A percentile compares a stretch with the other conserved stretches of the same genome.
phyloP scores from a whole-genome alignment of 2,113 vertebrate species.

The Asarcornis scutulata region DNA sequence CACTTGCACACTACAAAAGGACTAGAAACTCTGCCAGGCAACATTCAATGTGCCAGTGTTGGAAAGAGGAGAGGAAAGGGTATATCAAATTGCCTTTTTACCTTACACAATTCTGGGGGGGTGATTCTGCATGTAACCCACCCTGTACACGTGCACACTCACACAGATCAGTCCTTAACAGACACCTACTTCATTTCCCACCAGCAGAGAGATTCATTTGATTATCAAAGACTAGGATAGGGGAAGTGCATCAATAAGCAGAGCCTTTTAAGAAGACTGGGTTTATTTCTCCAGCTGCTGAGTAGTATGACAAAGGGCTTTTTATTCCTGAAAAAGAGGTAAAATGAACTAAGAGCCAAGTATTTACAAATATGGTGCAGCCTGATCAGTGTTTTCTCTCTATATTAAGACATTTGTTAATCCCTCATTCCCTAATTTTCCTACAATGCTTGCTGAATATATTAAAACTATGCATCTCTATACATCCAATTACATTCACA shows the following conservation, averaged over 20 bases:
- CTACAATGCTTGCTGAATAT: conserved; percentile 18
- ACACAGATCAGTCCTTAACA: background rate
- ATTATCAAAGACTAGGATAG: background rate
- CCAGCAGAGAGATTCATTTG: background rate
- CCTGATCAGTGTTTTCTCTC: conserved; percentile 43
- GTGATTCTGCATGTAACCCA: background rate
- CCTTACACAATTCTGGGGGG: background rate
- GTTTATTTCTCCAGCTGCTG: background rate
- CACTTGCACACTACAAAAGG: background rate
- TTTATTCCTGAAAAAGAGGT: background rate
- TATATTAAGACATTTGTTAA: conserved; percentile 51
- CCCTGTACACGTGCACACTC: background rate
- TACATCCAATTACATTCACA: conserved; percentile 41
- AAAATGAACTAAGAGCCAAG: background rate
- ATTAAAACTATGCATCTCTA: background rate
- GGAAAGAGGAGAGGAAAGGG: background rate
- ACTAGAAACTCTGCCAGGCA: background rate
- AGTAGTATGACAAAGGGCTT: background rate
- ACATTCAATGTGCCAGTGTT: background rate
- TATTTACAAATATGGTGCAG: background rate
- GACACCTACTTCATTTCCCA: background rate
- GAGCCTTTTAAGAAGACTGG: background rate
- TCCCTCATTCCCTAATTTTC: conserved; percentile 18
- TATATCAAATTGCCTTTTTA: background rate
- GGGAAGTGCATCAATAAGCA: background rate